phyloP scores from a whole-genome alignment of 2,888 invertebrate species.

The Pseudococcus viburni region DNA sequence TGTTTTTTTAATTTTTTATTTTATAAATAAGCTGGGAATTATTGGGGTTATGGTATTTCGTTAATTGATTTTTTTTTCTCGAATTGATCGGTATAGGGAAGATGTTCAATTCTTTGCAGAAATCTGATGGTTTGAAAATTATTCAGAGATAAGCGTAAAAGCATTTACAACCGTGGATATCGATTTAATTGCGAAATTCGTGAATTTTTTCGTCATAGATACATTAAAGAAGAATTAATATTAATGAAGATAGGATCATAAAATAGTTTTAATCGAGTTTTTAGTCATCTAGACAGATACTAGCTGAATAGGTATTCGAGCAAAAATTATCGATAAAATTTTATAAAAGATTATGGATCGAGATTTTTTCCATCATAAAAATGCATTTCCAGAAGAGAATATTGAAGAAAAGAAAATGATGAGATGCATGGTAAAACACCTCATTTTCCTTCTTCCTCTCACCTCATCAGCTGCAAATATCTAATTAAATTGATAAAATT shows the following conservation, averaged over 20 bases:
- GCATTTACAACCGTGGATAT: neutral
- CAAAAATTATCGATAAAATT: too few species aligned
- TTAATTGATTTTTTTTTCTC: constrained; percentile 12
- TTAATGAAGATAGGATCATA: neutral
- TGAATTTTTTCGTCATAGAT: neutral
- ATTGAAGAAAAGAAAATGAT: too few species aligned
- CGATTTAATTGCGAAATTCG: neutral
- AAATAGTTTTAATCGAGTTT: too few species aligned
- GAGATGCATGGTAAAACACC: too few species aligned
- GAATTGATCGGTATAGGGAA: neutral
- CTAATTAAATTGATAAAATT: too few species aligned
- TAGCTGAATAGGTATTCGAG: too few species aligned
- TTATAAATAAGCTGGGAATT: neutral
- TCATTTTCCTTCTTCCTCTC: too few species aligned
- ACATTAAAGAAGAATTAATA: neutral
- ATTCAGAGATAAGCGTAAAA: neutral
- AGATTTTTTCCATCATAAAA: too few species aligned
- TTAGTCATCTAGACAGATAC: too few species aligned
- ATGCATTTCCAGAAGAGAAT: too few species aligned
- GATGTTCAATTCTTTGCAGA: neutral
- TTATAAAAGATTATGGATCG: too few species aligned
- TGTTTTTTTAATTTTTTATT: neutral
- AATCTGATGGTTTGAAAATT: neutral
- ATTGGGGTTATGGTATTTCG: neutral
- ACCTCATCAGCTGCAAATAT: too few species aligned